Conservation (phyloP, 2,797 vertebrate genomes). For the Gambelia wislizenii region DNA sequence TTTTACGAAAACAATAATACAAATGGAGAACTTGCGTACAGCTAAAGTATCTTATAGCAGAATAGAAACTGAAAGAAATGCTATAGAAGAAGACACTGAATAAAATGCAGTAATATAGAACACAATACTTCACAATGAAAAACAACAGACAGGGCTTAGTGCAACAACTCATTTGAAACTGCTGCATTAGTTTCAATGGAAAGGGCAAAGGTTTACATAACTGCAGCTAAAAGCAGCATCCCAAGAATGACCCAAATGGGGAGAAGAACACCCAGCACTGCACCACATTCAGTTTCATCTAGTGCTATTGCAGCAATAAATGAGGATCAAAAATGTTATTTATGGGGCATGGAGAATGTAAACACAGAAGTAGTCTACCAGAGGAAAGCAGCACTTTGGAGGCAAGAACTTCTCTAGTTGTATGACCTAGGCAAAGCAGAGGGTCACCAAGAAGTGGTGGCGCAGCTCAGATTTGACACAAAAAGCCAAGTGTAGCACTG, state of each 20-base stretch:
- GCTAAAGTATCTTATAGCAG: background rate
- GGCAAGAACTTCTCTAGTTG: background rate
- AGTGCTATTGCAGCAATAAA: background rate
- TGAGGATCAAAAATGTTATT: background rate
- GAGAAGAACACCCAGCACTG: background rate
- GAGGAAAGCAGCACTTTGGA: background rate
- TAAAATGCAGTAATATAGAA: background rate
- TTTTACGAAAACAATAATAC: slow-evolving; percentile 1
- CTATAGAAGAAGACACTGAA: background rate
- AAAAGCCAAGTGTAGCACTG: background rate
- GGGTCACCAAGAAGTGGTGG: background rate
- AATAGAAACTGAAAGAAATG: slow-evolving; percentile 2
- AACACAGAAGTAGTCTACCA: background rate
- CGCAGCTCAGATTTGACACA: background rate
- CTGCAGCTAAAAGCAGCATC: background rate
- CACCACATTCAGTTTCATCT: background rate
- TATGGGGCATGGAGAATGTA: background rate
- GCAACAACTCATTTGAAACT: background rate
- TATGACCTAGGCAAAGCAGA: background rate
- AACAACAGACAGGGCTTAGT: background rate
- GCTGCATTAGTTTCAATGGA: background rate
- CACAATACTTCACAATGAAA: background rate
- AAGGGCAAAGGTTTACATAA: background rate
- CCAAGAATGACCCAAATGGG: background rate
- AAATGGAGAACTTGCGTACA: background rate